Percentiles rank a stretch among this genome's conserved stretches.
These are phyloP conservation scores for Tichodroma muraria DNA, from an alignment of 2,113 vertebrate species.

Conservation along the genomic window DNA sequence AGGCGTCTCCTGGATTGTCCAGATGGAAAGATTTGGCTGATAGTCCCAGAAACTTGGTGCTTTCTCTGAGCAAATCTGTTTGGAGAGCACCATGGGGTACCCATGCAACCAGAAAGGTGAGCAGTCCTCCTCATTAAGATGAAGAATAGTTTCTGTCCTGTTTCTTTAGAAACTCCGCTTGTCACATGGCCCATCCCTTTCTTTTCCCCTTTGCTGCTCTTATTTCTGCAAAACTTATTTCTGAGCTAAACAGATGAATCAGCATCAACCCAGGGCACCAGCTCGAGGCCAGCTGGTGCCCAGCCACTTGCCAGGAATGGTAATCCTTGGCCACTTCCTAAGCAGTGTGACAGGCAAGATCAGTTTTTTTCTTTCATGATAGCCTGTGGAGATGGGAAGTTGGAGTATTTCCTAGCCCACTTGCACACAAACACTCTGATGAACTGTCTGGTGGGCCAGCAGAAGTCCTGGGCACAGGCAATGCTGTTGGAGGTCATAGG, in stretches of 20 bases:
- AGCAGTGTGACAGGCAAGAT: not conserved
- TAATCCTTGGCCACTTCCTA: not conserved
- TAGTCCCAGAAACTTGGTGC: not conserved
- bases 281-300: not conserved
- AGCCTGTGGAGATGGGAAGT: not conserved
- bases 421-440: not conserved
- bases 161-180: not conserved
- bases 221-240: no score
- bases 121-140: not conserved
- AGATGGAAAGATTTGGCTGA: slow-evolving; percentile 47
- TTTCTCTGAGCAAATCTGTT: slow-evolving; percentile 4
- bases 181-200: not conserved
- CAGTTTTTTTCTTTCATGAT: not conserved
- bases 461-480: not conserved
- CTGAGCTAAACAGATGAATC: no score
- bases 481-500: not conserved
- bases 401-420: not conserved
- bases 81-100: not conserved
- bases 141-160: not conserved
- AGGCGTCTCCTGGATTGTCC: slow-evolving; percentile 20
- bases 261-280: no score
- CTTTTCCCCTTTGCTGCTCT: not conserved
- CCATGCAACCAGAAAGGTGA: not conserved
- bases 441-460: not conserved
- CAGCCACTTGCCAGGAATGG: not conserved